These are phyloP conservation scores for Drosophila takahashii DNA, from an alignment of 1,140 invertebrate species.

Conservation along the genomic window DNA sequence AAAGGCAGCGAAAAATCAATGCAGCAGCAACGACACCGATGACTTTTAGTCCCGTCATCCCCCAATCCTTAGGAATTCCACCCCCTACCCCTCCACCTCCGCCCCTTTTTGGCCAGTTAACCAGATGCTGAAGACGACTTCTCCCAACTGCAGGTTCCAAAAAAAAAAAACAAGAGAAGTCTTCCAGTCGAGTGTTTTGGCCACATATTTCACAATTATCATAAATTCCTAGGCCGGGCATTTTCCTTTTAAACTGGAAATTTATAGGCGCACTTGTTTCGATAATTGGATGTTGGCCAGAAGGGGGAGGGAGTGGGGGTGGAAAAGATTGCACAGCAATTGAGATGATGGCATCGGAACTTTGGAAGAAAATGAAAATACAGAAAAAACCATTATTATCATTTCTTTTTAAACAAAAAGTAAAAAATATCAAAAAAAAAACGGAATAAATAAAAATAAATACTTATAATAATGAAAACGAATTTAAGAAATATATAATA, in stretches of 20 bases:
- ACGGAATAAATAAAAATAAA: too few species aligned
- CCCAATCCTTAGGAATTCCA: not conserved
- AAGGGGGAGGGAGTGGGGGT: not conserved
- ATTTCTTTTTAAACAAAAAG: too few species aligned
- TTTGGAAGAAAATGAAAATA: not conserved
- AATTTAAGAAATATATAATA: too few species aligned
- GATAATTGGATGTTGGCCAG: conserved; percentile 28
- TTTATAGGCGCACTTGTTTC: conserved; percentile 30
- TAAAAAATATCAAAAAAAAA: too few species aligned
- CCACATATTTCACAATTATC: conserved; percentile 45
- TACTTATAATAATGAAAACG: too few species aligned
- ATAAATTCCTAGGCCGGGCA: conserved; percentile 26
- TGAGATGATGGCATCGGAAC: not conserved
- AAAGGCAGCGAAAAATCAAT: conserved; percentile 64
- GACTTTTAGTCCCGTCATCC: conserved; percentile 2
- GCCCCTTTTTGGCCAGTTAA: not conserved
- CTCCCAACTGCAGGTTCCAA: not conserved
- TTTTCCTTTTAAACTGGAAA: conserved; percentile 12
- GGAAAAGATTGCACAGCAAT: conserved; percentile 2
- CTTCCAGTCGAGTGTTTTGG: not conserved
- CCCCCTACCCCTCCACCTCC: not conserved
- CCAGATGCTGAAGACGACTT: conserved; percentile 1
- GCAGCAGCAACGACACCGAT: conserved; percentile 31
- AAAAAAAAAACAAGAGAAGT: not conserved
- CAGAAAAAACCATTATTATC: too few species aligned